Base-by-base conservation (phyloP, 2,113 vertebrate species). In the Dromas ardeola region DNA sequence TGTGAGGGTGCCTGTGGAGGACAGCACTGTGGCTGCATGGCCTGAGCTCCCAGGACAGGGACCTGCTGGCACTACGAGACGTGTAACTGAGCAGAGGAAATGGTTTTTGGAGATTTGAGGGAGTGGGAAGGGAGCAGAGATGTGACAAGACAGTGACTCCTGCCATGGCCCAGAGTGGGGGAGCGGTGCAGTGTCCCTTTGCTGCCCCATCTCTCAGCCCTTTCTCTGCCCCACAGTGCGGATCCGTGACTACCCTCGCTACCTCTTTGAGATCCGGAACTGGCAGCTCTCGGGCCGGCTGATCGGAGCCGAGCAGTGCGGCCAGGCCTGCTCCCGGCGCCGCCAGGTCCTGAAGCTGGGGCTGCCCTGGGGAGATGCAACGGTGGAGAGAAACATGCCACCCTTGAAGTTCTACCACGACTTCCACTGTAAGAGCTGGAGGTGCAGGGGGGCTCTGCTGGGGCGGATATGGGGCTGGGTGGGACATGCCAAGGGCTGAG, bases 381-480 rank as follows among this genome's bases (percentile, higher is more conserved):
- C 97, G 0, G 98, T 99, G 62, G 99, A 99, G 87, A 98, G 99
- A 89, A 99, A 99, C 96, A 99, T 99, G 98, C 99, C 99, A 2
- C 99, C 99, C 13, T 98, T 99, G 67, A 99, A 99, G 91, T 99
- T 99, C 98, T 99, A 99, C 98, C 99, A 99, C 1, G 99, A 99
- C 85, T 99, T 99, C 80, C 99, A 97, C 97, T 99, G 99, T 99
- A 97, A 99, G 99, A 81, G 63, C 59, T 14, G 40, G 73, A 56
- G 83, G 55, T 55, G 10, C 8, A 11, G 16, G 9, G 27, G 18
- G 6, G 5, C 26, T 91, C 32, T 50, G 65, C 32, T 1, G 1
- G 29, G 20, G 16, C 30, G 30, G 73, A 36, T 34, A 55, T 1
- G 1, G 26, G 55, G 20, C 43, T 40, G 9, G 0, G 0, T 15